These are phyloP conservation scores for Coelopa pilipes DNA, from an alignment of 2,888 invertebrate species.

Conservation along the genomic window DNA sequence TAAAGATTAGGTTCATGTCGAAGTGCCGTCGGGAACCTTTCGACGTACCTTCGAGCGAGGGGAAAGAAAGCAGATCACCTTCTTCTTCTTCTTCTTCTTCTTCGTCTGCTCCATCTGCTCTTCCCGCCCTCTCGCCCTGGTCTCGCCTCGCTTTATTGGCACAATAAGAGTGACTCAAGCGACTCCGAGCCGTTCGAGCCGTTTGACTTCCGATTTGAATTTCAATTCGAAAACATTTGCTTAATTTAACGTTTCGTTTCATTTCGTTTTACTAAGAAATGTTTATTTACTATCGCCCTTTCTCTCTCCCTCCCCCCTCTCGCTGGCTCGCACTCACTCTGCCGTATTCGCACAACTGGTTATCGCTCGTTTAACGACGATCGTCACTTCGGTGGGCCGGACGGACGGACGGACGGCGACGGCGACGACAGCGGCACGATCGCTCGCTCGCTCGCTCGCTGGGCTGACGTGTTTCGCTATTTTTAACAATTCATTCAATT, in stretches of 20 bases:
- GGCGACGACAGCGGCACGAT: conserved; percentile 14
- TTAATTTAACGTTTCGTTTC: not conserved
- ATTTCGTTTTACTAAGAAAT: not conserved
- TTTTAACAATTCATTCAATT: conserved; percentile 36
- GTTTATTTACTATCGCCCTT: not conserved
- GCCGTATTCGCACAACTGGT: not conserved
- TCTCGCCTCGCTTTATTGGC: too few relatives aligned
- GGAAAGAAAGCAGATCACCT: too few relatives aligned
- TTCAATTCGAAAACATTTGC: conserved; percentile 11
- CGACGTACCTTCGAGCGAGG: too few relatives aligned
- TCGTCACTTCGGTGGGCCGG: not conserved
- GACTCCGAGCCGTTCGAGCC: too few relatives aligned
- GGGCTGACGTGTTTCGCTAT: conserved; percentile 45
- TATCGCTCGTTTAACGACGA: not conserved
- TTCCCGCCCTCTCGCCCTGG: too few relatives aligned
- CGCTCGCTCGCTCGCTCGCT: conserved; percentile 10
- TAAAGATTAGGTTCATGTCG: too few relatives aligned
- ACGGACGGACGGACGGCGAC: not conserved
- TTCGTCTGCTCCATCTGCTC: too few relatives aligned
- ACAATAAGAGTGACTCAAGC: too few relatives aligned
- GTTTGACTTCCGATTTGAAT: conserved; percentile 20
- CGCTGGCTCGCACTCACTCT: too few relatives aligned
- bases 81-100: too few relatives aligned
- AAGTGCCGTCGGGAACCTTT: too few relatives aligned
- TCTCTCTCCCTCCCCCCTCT: too few relatives aligned